Evolutionary conservation across 2,888 invertebrate species (phyloP), one percentile per base, ranked within the genome.

Genomic region (Rotaria sp.): DNA sequence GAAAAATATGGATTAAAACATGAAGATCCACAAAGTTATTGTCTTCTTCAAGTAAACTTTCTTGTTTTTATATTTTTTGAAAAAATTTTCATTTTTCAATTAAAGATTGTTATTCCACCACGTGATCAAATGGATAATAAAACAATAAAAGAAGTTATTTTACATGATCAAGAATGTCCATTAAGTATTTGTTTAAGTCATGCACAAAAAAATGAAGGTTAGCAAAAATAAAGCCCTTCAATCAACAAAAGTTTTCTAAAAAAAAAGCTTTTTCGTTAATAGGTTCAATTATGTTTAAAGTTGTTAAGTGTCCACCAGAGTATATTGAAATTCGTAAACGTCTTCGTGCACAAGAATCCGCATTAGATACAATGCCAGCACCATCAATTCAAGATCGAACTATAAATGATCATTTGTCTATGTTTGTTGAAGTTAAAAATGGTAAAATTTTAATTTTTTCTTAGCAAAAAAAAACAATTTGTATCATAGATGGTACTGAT

Each of bases 131-230:
- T 88, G 57, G 90, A 90, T 87, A 90, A 89, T 87, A 89, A 90
- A 87, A 89, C 87, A 88, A 86, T 91, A 87, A 91, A 92, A 35
- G 97, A 98, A 92, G 95, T 96, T 91, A 95, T 97, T 89, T 93
- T 99, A 88, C 96, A 97, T 91, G 97, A 97, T 90, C 96, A 97
- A 92, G 98, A 99, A 92, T 97, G 97, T 92, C 98, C 98, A 80
- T 93, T 97, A 88, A 95, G 96, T 85, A 96, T 96, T 90, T 89
- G 90, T 84, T 89, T 90, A 89, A 89, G 90, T 86, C 90, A 90
- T 87, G 89, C 90, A 24, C 89, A 90, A 15, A 89, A 88, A 57
- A 89, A 89, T 89, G 80, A 80, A 80, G 80, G 80, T 80, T n/a
- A 26, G n/a, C 10, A 50, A 50, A 50, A 50, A 45, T 45, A 8